phyloP scores from a whole-genome alignment of 1,140 invertebrate genomes.

The Panagrolaimus sp. region DNA sequence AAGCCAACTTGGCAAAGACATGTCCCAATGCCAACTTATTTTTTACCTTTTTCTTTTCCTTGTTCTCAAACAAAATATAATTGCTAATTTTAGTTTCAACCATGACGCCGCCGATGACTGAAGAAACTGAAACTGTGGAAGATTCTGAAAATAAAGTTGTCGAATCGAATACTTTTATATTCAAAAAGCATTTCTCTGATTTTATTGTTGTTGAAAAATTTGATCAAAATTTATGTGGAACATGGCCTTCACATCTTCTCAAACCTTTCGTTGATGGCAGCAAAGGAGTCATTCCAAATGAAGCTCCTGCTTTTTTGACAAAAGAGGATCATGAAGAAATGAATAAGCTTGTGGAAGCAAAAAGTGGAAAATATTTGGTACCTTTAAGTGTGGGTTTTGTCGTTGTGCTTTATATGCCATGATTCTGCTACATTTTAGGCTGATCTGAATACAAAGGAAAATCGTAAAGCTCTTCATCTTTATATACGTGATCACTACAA shows the following conservation, averaged over 20 bases:
- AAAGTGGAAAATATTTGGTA: background rate
- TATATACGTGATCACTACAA: background rate
- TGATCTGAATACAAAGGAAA: background rate
- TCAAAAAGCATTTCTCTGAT: background rate
- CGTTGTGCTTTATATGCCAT: too few species aligned
- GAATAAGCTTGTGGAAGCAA: background rate
- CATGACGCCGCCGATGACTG: too few species aligned
- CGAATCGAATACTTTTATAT: background rate
- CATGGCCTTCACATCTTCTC: background rate
- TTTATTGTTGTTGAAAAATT: conserved; percentile 6
- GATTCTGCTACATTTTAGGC: background rate
- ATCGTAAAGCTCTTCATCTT: conserved; percentile 1
- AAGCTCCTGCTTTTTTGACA: background rate
- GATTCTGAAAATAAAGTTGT: background rate
- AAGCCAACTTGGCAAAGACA: too few species aligned
- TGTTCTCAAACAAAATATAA: too few species aligned
- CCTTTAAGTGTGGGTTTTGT: background rate
- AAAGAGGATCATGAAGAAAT: background rate
- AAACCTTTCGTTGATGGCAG: background rate
- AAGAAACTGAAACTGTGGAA: too few species aligned
- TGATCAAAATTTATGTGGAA: background rate
- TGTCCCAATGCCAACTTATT: too few species aligned
- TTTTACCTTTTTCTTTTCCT: too few species aligned
- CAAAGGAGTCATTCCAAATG: background rate
- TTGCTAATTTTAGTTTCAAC: too few species aligned